Conservation (phyloP, 1,140 invertebrate genomes). For the Aphis gossypii region DNA sequence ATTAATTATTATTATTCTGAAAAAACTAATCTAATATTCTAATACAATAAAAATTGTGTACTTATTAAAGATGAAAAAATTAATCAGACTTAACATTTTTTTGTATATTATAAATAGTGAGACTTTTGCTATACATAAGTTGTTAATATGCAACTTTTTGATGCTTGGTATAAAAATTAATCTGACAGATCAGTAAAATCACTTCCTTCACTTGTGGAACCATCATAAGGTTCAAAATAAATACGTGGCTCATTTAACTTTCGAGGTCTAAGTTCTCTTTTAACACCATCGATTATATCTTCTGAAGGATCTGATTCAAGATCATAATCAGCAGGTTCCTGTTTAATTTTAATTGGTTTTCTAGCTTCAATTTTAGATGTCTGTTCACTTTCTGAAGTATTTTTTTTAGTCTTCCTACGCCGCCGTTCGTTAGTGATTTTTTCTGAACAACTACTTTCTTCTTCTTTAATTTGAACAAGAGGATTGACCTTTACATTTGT, state of each 20-base stretch:
- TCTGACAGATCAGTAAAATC: constrained; percentile 38
- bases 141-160: background rate
- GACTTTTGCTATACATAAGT: background rate
- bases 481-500: background rate
- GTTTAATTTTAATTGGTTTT: constrained; percentile 30
- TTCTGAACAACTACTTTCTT: background rate
- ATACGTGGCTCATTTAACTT: constrained; percentile 4
- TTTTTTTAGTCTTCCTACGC: background rate
- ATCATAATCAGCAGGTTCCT: constrained; percentile 3
- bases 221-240: constrained; percentile 53
- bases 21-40: no score
- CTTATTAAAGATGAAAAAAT: background rate
- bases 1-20: background rate
- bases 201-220: constrained; percentile 13
- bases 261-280: constrained; percentile 32
- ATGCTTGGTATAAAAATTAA: background rate
- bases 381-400: background rate
- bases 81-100: background rate
- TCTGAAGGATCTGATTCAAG: background rate
- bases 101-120: background rate
- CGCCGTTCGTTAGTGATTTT: background rate
- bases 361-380: background rate
- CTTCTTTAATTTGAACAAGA: background rate
- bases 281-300: constrained; percentile 3
- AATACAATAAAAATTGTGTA: background rate